These are phyloP conservation scores for Lycophotia porphyrea DNA, from an alignment of 2,888 invertebrate genomes.

Conservation along the genomic window DNA sequence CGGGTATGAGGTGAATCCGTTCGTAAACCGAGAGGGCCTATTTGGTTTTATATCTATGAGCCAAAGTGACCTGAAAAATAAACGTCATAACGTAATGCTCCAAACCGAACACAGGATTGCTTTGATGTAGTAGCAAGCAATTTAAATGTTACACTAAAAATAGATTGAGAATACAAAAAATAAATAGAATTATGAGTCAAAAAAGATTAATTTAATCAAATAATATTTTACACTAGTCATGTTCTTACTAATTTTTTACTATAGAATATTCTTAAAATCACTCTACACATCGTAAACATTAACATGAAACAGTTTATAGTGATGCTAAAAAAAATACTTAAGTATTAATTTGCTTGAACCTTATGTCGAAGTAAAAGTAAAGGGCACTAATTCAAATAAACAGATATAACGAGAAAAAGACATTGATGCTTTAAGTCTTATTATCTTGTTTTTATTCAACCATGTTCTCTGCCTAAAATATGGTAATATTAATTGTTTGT, in stretches of 20 bases:
- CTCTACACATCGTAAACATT: slow-evolving; percentile 34
- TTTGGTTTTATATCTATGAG: no score
- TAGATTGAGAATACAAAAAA: not conserved
- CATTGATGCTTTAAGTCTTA: not conserved
- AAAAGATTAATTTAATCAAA: slow-evolving; percentile 29
- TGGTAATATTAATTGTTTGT: not conserved
- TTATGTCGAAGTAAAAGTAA: slow-evolving; percentile 12
- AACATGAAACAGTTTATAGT: slow-evolving; percentile 17
- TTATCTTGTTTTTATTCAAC: not conserved
- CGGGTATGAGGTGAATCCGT: no score
- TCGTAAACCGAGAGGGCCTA: no score
- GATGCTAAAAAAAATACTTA: slow-evolving; percentile 16
- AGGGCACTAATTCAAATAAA: not conserved
- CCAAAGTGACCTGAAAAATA: no score
- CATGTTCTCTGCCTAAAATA: slow-evolving; percentile 6
- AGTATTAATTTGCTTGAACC: slow-evolving; percentile 23
- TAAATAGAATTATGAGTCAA: slow-evolving; percentile 8
- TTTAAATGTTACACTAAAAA: not conserved
- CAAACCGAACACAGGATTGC: no score
- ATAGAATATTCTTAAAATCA: slow-evolving; percentile 45
- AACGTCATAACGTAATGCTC: no score
- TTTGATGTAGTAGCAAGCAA: no score
- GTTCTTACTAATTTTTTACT: no score
- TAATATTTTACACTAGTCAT: slow-evolving; percentile 48
- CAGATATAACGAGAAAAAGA: not conserved